Evolutionary conservation across 1,140 invertebrate genomes (phyloP).

Genomic region (Ctenoplectra terminalis): DNA sequence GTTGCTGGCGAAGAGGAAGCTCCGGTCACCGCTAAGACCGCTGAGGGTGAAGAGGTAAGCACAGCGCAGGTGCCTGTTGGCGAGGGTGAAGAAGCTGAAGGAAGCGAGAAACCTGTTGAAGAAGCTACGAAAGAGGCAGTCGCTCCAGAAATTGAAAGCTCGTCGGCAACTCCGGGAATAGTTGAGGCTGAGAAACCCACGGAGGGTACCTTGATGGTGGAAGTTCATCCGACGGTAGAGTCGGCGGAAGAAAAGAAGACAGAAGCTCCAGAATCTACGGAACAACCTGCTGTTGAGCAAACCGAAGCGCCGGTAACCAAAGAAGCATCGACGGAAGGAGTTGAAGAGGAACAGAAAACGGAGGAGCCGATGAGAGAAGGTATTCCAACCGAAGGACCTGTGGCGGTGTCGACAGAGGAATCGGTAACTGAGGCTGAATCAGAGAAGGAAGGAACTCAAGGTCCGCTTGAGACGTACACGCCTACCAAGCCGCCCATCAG

Average conservation of each 20-base stretch:
- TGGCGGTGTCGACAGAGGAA: background rate
- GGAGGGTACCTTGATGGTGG: background rate
- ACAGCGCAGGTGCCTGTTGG: background rate
- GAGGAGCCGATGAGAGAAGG: conserved; percentile 11
- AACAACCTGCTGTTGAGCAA: conserved; percentile 18
- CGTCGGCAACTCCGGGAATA: background rate
- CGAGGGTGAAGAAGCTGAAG: background rate
- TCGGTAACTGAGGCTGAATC: background rate
- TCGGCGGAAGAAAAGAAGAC: background rate
- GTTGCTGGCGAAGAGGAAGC: conserved; percentile 34
- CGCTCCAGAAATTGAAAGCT: conserved; percentile 29
- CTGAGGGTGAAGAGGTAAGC: conserved; percentile 9
- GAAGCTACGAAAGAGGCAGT: conserved; percentile 19
- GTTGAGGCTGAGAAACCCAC: background rate
- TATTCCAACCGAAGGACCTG: background rate
- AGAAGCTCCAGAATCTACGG: conserved; percentile 16
- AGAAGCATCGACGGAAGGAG: conserved; percentile 45
- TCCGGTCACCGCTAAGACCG: background rate
- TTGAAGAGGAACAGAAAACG: conserved; percentile 30
- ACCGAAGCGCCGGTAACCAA: conserved; percentile 53
- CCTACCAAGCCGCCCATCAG: conserved; percentile 23
- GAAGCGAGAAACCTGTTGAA: conserved; percentile 35
- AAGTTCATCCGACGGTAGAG: conserved; percentile 1
- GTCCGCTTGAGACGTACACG: background rate
- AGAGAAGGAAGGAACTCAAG: background rate